Base-by-base conservation (phyloP, 1,140 invertebrate genomes). In the Drosophila sulfurigaster region DNA sequence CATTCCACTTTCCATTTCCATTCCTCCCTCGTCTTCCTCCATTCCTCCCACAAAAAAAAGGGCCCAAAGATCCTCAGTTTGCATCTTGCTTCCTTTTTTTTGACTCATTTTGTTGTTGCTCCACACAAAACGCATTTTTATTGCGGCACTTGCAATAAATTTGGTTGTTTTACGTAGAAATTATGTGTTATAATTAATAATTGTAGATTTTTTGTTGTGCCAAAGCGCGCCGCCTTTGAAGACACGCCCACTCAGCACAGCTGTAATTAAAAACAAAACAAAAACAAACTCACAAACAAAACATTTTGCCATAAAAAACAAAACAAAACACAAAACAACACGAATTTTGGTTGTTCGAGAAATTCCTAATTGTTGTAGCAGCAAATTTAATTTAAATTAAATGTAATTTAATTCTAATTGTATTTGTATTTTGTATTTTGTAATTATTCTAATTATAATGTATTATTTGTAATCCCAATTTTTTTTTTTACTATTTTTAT, bases 291-390 rank as follows among this genome's bases (percentile, higher is more conserved):
- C 38, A 13, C 28, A n/a, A 13, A 16, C 35, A 20, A 54, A 46
- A 45, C 32, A 20, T 45, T 57, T 75, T 75, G 67, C 59, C 67
- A 75, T 71, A 60, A 38, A 48, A 45, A 5, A 64, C n/a, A 41
- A 32, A 11, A 32, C 41, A 30, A 1, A 49, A 57, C 2, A 46
- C 28, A 46, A 28, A 52, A 57, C n/a, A 20, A 56, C n/a, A 32
- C 38, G 4, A 15, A 41, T 32, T 69, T 69, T 75, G 56, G 57
- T 63, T 51, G 5, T 43, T 32, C 48, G 32, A 35, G 20, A 46
- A 82, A 87, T 87, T 88, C 83, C 83, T 88, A 88, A 83, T 89
- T 87, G 83, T 87, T 87, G 83, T 87, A 88, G 83, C 83, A 83
- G 83, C 80, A 83, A 83, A 87, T 87, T 87, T 63, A 75, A 75